These are phyloP conservation scores for Neogobius melanostomus DNA, from an alignment of 2,113 vertebrate species.

Conservation along the genomic window DNA sequence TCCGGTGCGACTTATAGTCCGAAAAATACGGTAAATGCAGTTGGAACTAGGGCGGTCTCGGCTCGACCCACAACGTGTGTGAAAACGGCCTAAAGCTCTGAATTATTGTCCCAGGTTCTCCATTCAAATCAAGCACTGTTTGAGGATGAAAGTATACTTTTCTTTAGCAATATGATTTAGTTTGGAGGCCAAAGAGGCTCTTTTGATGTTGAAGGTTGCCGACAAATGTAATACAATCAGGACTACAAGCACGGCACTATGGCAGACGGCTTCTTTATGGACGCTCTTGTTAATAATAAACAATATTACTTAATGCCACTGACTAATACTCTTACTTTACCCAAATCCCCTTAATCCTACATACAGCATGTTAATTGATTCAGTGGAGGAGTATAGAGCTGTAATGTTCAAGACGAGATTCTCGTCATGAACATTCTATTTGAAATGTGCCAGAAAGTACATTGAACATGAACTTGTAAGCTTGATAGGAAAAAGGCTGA, in stretches of 20 bases:
- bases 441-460: constrained; percentile 10
- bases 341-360: constrained; percentile 6
- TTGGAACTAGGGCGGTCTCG: too few species aligned
- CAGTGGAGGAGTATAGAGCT: background rate
- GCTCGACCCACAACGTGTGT: too few species aligned
- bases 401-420: background rate
- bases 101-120: too few species aligned
- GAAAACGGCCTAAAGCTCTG: too few species aligned
- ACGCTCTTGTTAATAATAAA: background rate
- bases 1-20: too few species aligned
- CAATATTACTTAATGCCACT: background rate
- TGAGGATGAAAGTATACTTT: too few species aligned
- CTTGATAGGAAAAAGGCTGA: background rate
- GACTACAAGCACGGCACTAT: background rate
- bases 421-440: background rate
- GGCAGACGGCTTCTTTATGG: background rate
- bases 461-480: constrained; percentile 1
- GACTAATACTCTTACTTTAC: constrained; percentile 3
- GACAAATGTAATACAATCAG: too few species aligned
- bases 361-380: constrained; percentile 6
- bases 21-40: too few species aligned
- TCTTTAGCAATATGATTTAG: too few species aligned
- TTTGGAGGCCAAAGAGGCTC: too few species aligned
- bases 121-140: too few species aligned
- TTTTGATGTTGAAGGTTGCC: too few species aligned